These are phyloP conservation scores for Hyalella azteca DNA, from an alignment of 2,888 invertebrate species.

Conservation along the genomic window DNA sequence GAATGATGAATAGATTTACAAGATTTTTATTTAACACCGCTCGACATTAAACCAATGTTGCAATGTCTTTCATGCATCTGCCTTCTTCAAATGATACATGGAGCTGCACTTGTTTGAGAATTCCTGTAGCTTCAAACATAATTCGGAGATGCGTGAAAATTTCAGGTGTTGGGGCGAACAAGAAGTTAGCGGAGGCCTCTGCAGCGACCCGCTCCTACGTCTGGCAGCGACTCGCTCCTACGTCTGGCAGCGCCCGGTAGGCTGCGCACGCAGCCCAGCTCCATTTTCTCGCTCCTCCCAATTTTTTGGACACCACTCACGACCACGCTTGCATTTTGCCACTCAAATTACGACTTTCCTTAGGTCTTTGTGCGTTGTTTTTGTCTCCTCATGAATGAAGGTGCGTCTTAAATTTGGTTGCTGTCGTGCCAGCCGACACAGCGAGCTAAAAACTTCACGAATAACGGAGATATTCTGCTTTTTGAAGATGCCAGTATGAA, in stretches of 20 bases:
- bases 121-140: neutral
- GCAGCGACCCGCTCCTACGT: neutral
- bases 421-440: neutral
- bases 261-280: conserved; percentile 29
- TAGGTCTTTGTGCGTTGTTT: neutral
- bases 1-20: too few species aligned
- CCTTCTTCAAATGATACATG: neutral
- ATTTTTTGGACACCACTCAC: conserved; percentile 37
- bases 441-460: neutral
- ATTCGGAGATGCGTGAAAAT: neutral
- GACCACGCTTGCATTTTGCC: conserved; percentile 31
- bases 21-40: too few species aligned
- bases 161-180: neutral
- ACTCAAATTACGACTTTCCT: conserved; percentile 29
- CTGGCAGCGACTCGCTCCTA: neutral
- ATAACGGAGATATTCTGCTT: neutral
- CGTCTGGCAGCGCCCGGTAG: neutral
- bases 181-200: neutral
- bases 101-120: neutral
- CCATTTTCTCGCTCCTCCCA: conserved; percentile 40
- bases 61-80: too few species aligned
- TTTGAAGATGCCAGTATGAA: neutral
- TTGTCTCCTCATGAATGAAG: conserved; percentile 36
- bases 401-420: neutral
- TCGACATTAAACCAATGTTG: too few species aligned